A percentile compares a stretch with the other conserved stretches of the same genome.
These are phyloP conservation scores for Emmelina monodactyla DNA, from an alignment of 2,888 invertebrate genomes.

Conservation along the genomic window DNA sequence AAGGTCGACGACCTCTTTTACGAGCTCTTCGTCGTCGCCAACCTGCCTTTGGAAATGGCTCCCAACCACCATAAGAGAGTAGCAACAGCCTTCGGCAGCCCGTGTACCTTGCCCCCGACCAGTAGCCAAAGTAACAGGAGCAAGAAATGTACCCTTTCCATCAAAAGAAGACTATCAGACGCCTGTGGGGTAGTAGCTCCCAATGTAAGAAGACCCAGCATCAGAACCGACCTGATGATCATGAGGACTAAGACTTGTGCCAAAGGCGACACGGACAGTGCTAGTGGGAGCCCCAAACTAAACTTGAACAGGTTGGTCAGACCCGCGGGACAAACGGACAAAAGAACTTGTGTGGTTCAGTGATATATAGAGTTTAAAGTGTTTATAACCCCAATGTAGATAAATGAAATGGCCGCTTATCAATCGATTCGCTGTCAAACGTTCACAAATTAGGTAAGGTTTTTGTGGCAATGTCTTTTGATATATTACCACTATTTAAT, in stretches of 20 bases:
- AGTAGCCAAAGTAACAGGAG: conserved; percentile 70
- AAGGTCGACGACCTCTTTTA: conserved; percentile 86
- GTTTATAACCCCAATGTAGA: too few relatives aligned
- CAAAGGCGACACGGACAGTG: conserved; percentile 71
- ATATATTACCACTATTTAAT: too few relatives aligned
- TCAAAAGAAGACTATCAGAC: conserved; percentile 83
- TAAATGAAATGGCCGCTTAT: too few relatives aligned
- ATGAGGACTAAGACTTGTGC: conserved; percentile 85
- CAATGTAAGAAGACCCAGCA: conserved; percentile 85
- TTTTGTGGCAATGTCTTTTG: too few relatives aligned
- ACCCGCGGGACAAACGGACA: conserved; percentile 47
- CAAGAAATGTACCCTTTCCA: conserved; percentile 80
- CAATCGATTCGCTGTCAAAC: too few relatives aligned
- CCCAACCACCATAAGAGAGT: conserved; percentile 86
- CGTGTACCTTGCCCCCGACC: conserved; percentile 76
- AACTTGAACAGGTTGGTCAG: conserved; percentile 56
- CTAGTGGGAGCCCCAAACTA: conserved; percentile 60
- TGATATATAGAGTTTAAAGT: too few relatives aligned
- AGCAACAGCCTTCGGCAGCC: conserved; percentile 77
- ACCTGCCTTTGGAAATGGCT: conserved; percentile 88
- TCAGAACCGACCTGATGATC: conserved; percentile 87
- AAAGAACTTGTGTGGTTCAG: conserved; percentile 55
- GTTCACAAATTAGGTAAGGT: too few relatives aligned
- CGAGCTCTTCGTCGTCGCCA: conserved; percentile 82
- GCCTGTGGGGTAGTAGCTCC: conserved; percentile 91